A percentile compares a stretch with the other conserved stretches of the same genome.
These are phyloP conservation scores for Agrenia bidenticulata DNA, from an alignment of 2,888 invertebrate genomes.

Conservation along the genomic window DNA sequence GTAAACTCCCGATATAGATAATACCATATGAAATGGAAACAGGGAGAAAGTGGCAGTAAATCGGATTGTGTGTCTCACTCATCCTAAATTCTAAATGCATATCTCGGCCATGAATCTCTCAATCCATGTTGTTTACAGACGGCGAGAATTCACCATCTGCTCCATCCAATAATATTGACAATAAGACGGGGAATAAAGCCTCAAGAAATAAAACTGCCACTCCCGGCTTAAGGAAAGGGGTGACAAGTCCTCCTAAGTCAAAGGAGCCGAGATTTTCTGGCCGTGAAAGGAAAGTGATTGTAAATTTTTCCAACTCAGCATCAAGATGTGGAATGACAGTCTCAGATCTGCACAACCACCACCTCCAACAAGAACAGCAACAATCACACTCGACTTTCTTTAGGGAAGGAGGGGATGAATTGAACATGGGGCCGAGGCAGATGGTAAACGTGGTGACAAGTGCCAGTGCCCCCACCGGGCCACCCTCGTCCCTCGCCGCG, in stretches of 20 bases:
- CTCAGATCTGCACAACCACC: background rate
- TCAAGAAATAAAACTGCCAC: slow-evolving; percentile 8
- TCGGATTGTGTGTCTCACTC: slow-evolving; percentile 12
- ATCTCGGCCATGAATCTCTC: background rate
- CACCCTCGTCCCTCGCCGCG: no score
- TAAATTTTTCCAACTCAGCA: background rate
- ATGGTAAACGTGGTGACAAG: no score
- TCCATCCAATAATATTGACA: slow-evolving; percentile 19
- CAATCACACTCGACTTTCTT: no score
- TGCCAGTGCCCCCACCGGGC: no score
- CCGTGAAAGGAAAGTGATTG: background rate
- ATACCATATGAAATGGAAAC: background rate
- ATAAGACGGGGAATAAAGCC: slow-evolving; percentile 16
- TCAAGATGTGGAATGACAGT: background rate
- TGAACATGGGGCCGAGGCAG: no score
- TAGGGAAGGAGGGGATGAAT: no score
- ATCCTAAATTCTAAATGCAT: slow-evolving; percentile 17
- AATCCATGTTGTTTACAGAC: slow-evolving; percentile 16
- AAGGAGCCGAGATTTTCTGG: background rate
- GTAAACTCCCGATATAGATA: background rate
- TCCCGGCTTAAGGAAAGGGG: slow-evolving; percentile 6
- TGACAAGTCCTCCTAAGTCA: background rate
- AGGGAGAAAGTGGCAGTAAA: background rate
- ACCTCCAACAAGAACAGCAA: no score
- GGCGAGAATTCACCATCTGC: slow-evolving; percentile 15